Base-by-base conservation (phyloP, 2,113 vertebrate genomes). In the Cyprinodon tularosa region DNA sequence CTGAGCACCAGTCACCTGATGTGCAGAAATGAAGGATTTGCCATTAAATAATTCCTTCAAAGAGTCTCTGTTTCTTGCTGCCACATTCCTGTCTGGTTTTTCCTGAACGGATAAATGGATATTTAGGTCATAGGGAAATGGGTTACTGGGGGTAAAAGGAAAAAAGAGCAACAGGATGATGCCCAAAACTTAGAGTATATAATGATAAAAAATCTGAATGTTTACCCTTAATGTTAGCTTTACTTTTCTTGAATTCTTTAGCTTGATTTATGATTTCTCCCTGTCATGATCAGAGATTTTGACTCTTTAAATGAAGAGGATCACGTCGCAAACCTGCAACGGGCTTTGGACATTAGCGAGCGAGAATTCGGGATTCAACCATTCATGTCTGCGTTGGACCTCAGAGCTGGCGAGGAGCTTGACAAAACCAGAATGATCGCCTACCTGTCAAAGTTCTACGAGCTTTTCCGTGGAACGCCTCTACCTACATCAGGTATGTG, bases 381-480 rank as follows among this genome's bases (percentile, higher is more conserved):
- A 0, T 92, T 98, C 86, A 94, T 92, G 48, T 96, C 96, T 0
- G 96, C 91, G 60, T 92, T 93, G 86, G 97, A 98, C 89, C 91
- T 96, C 92, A 94, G 92, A 0, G 94, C 82, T 0, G 91, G 88
- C 0, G 85, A 90, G 71, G 96, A 96, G 85, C 95, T 95, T 0
- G 96, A 99, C 90, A 98, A 97, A 83, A 96, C 95, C 83, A 95
- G 88, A 88, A 96, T 98, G 95, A 95, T 93, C 76, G 89, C 94
- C 84, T 99, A 98, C 91, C 95, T 99, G 80, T 98, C 97, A 87
- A 99, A 96, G 84, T 97, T 98, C 87, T 99, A 99, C 0, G 97
- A 99, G 88, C 95, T 98, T 69, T 98, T 99, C 94, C 92, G 96
- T 12, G 96, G 96, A 62, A 91, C 95, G 0, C 96, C 96, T 11